A percentile compares a stretch with the other conserved stretches of the same genome.
These are phyloP conservation scores for Dryomyza anilis DNA, from an alignment of 2,888 invertebrate genomes.

Conservation along the genomic window DNA sequence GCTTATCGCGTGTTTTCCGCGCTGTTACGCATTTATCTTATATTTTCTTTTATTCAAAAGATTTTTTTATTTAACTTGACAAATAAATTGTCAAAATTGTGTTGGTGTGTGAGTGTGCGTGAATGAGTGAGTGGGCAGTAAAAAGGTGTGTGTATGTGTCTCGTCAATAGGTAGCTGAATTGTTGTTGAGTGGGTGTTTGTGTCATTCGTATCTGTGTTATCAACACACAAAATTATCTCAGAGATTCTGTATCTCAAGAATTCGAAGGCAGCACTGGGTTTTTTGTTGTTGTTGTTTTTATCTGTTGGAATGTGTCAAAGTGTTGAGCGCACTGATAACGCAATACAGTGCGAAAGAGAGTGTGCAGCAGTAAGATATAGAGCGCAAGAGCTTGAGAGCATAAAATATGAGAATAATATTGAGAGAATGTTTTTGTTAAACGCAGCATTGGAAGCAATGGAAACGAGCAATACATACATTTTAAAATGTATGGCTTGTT, in stretches of 20 bases:
- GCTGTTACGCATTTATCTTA: constrained; percentile 53
- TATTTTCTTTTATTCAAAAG: constrained; percentile 19
- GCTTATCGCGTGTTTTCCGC: constrained; percentile 51
- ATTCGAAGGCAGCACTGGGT: background rate
- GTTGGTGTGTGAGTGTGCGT: background rate
- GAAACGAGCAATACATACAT: background rate
- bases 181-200: background rate
- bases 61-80: background rate
- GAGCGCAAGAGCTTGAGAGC: background rate
- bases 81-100: too few relatives aligned
- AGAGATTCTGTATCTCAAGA: background rate
- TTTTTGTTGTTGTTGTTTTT: background rate
- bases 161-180: too few relatives aligned
- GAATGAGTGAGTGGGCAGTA: too few relatives aligned
- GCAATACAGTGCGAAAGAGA: background rate
- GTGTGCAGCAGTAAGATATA: background rate
- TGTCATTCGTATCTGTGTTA: constrained; percentile 2
- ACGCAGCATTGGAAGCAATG: background rate
- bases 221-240: constrained; percentile 3
- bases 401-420: background rate
- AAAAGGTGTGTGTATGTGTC: background rate
- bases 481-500: background rate
- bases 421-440: background rate
- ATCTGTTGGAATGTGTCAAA: background rate
- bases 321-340: background rate